phyloP scores from a whole-genome alignment of 2,113 vertebrate genomes.

The Thamnophis sirtalis region DNA sequence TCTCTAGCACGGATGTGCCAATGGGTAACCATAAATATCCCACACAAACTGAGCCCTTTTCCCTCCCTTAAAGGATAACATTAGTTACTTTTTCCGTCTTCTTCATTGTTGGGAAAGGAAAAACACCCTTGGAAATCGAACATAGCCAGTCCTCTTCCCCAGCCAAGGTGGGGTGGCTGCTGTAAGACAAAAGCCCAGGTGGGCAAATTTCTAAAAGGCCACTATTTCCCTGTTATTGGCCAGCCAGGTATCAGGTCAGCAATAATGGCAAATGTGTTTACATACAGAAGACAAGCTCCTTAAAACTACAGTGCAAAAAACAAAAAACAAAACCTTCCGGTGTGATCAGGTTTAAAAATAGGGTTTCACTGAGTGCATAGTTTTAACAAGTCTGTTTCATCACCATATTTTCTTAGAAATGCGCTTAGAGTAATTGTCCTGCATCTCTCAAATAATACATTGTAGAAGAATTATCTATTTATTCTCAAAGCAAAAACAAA shows the following conservation, averaged over 20 bases:
- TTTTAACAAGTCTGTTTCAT: not conserved
- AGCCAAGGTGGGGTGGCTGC: not conserved
- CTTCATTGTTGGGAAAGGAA: not conserved
- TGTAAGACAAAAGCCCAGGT: not conserved
- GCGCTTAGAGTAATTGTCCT: not conserved
- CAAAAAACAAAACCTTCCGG: not conserved
- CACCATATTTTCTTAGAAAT: not conserved
- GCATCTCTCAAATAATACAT: not conserved
- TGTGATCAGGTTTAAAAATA: not conserved
- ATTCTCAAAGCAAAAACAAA: not conserved
- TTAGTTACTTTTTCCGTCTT: not conserved
- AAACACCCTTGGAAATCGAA: not conserved
- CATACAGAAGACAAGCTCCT: not conserved
- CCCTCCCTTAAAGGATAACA: rapidly evolving
- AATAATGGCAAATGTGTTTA: not conserved
- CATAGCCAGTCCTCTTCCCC: not conserved
- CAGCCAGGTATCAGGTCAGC: not conserved
- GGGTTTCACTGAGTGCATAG: not conserved
- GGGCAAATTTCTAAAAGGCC: not conserved
- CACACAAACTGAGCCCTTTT: not conserved
- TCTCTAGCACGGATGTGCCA: not conserved
- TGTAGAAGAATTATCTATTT: not conserved
- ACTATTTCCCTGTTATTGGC: not conserved
- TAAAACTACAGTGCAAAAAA: not conserved
- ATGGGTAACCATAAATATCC: not conserved